Percentiles rank a stretch among this genome's conserved stretches.
phyloP scores from a whole-genome alignment of 2,888 invertebrate genomes.

The Lymantria monacha region DNA sequence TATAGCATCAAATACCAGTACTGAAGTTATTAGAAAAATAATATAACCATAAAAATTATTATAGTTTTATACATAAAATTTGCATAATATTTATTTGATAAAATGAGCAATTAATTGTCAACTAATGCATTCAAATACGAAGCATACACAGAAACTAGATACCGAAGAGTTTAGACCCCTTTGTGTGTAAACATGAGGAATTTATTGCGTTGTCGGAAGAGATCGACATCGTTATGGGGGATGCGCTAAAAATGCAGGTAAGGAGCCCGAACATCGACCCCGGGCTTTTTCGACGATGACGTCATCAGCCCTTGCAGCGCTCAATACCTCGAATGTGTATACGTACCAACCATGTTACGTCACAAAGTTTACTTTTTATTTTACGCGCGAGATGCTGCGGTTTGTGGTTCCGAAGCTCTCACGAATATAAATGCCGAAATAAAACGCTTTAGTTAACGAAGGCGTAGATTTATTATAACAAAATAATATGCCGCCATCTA shows the following conservation, averaged over 20 bases:
- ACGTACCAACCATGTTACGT: constrained; percentile 11
- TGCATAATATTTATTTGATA: too few species aligned
- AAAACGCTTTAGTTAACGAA: constrained; percentile 10
- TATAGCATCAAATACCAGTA: too few species aligned
- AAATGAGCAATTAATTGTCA: too few species aligned
- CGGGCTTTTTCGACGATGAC: constrained; percentile 61
- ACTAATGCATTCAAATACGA: too few species aligned
- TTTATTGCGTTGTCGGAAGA: constrained; percentile 50
- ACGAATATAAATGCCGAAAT: constrained; percentile 11
- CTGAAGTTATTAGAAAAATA: too few species aligned
- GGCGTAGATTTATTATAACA: constrained; percentile 13
- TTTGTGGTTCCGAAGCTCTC: constrained; percentile 16
- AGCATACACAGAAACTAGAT: too few species aligned
- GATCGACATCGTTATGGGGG: constrained; percentile 67
- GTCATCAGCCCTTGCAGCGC: constrained; percentile 54
- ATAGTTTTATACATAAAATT: too few species aligned
- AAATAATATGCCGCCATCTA: constrained; percentile 7
- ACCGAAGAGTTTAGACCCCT: not conserved
- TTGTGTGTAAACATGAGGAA: constrained; percentile 34
- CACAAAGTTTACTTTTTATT: constrained; percentile 14
- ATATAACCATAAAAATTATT: too few species aligned
- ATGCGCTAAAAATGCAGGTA: constrained; percentile 79
- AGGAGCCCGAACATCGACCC: constrained; percentile 76
- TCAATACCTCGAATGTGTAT: constrained; percentile 48
- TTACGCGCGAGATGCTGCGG: constrained; percentile 16